Evolutionary conservation across 2,797 vertebrate species (phyloP).

Genomic region (Enteromius thamalakanensis): DNA sequence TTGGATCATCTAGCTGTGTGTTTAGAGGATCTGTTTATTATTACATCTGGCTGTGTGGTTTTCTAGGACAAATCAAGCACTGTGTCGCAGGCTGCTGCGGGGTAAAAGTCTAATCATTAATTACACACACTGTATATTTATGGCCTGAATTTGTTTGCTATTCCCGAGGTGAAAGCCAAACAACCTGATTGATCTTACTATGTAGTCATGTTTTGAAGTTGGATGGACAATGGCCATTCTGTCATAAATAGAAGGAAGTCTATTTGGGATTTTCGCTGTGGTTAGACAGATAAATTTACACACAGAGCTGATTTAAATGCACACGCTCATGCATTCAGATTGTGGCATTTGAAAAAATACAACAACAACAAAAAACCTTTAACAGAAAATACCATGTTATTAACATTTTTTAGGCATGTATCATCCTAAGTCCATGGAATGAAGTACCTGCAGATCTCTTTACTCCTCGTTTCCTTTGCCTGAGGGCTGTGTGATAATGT

Average conservation of each 20-base stretch:
- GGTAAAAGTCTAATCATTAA: slow-evolving; percentile 53
- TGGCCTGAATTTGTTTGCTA: slow-evolving; percentile 38
- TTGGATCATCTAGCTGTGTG: slow-evolving; percentile 36
- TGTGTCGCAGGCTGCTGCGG: neutral
- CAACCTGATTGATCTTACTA: neutral
- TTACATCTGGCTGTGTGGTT: slow-evolving; percentile 33
- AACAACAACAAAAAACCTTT: neutral
- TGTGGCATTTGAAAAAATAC: neutral
- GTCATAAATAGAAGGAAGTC: neutral
- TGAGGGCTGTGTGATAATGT: slow-evolving; percentile 18
- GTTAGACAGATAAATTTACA: neutral
- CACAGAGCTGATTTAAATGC: neutral
- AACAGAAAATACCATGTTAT: neutral
- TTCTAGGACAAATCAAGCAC: neutral
- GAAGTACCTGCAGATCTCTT: neutral
- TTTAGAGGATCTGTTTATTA: slow-evolving; percentile 40
- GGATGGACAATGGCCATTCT: neutral
- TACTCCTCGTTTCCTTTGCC: slow-evolving; percentile 4
- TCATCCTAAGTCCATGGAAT: neutral
- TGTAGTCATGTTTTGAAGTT: slow-evolving; percentile 19
- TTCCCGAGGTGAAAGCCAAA: slow-evolving; percentile 33
- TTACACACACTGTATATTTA: slow-evolving; percentile 36
- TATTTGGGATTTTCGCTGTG: neutral
- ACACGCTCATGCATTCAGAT: neutral
- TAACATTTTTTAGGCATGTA: neutral